Conservation (phyloP, 2,797 vertebrate species). For the Antennarius maculatus region DNA sequence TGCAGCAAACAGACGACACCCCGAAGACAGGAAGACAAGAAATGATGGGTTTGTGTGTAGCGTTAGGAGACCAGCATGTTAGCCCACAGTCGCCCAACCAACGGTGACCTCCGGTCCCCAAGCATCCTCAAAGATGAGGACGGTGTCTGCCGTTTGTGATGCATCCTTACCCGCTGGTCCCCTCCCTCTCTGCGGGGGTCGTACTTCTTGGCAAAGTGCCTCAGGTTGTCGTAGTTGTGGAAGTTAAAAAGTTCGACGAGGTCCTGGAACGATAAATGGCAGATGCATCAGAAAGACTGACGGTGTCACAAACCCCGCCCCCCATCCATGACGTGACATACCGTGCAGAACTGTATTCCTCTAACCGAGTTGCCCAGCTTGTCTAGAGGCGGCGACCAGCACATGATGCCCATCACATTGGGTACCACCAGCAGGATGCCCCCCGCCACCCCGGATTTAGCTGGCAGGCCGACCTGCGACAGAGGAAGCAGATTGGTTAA, state of each 20-base stretch:
- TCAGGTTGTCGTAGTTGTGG: slow-evolving; percentile 98
- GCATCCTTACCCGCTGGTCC: slow-evolving; percentile 92
- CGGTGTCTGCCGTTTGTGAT: neutral
- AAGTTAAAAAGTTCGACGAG: slow-evolving; percentile 97
- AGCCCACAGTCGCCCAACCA: neutral
- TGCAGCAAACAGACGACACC: neutral
- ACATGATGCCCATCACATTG: slow-evolving; percentile 98
- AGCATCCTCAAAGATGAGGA: neutral
- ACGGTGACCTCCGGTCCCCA: neutral
- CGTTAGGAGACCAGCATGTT: neutral
- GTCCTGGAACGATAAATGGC: slow-evolving; percentile 80
- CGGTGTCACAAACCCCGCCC: neutral
- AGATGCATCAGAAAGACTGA: neutral
- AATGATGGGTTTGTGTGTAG: neutral
- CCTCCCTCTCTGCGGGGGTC: slow-evolving; percentile 97
- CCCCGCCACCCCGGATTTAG: slow-evolving; percentile 94
- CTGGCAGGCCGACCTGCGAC: slow-evolving; percentile 91
- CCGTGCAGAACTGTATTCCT: slow-evolving; percentile 96
- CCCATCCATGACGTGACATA: slow-evolving; percentile 58
- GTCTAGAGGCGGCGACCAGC: slow-evolving; percentile 95
- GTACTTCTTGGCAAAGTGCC: slow-evolving; percentile 97
- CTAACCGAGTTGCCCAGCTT: slow-evolving; percentile 96
- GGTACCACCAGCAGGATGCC: slow-evolving; percentile 96
- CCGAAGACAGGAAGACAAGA: neutral
- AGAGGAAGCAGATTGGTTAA: slow-evolving; percentile 24